These are phyloP conservation scores for Microdon myrmicae DNA, from an alignment of 2,888 invertebrate genomes.

Conservation along the genomic window DNA sequence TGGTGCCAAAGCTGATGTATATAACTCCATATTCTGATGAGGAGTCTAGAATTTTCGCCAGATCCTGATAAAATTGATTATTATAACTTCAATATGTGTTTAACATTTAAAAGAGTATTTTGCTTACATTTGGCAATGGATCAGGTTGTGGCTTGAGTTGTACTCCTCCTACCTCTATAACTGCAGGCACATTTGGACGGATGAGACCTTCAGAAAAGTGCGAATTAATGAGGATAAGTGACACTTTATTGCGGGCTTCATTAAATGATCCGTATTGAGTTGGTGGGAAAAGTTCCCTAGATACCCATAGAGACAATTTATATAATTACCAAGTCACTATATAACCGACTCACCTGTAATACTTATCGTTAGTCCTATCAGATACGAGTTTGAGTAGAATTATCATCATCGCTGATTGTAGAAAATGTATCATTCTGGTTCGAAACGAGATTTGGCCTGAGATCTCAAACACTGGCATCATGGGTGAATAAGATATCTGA, in stretches of 20 bases:
- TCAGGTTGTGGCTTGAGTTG: constrained; percentile 62
- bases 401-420: too few relatives aligned
- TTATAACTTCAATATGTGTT: background rate
- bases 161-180: constrained; percentile 64
- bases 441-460: constrained; percentile 53
- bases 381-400: background rate
- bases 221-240: constrained; percentile 59
- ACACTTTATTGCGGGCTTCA: constrained; percentile 59
- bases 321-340: too few relatives aligned
- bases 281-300: constrained; percentile 55
- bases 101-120: constrained; percentile 7
- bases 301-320: constrained; percentile 4
- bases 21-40: constrained; percentile 62
- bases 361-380: background rate
- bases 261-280: constrained; percentile 56
- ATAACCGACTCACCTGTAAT: constrained; percentile 26
- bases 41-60: constrained; percentile 55
- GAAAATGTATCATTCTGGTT: constrained; percentile 56
- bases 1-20: constrained; percentile 61
- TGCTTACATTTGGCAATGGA: constrained; percentile 58
- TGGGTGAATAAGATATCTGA: constrained; percentile 58
- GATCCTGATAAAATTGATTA: constrained; percentile 46
- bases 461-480: background rate
- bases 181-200: constrained; percentile 60
- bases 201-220: constrained; percentile 62